Percentiles rank a stretch among this genome's conserved stretches.
phyloP scores from a whole-genome alignment of 2,797 vertebrate genomes.

The Leontocebus nigricollis region DNA sequence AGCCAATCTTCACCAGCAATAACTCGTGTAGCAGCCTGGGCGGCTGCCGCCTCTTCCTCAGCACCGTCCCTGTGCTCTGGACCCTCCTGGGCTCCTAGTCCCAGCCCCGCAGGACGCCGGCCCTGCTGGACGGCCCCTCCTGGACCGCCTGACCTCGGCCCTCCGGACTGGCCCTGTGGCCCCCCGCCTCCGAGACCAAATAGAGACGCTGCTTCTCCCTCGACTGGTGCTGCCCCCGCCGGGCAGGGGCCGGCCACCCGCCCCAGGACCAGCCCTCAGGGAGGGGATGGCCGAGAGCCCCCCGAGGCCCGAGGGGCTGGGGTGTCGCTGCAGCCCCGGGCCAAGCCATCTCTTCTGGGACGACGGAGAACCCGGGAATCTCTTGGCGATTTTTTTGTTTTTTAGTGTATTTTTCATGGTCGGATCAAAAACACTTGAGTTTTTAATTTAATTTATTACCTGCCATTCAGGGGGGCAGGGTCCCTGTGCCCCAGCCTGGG shows the following conservation, averaged over 20 bases:
- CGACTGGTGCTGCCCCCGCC: constrained; percentile 21
- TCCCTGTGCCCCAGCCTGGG: not conserved
- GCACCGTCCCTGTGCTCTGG: constrained; percentile 84
- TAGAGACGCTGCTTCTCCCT: constrained; percentile 20
- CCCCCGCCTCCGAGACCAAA: constrained; percentile 51
- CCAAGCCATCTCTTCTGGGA: not conserved
- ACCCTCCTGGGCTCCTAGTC: constrained; percentile 85
- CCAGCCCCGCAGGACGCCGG: rapidly evolving
- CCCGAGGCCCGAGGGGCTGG: rapidly evolving
- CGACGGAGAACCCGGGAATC: not conserved
- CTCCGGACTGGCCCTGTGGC: not conserved
- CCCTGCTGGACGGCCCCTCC: not conserved
- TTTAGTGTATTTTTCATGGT: constrained; percentile 49
- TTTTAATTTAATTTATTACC: constrained; percentile 77
- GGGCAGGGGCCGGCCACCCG: not conserved
- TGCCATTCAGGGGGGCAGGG: not conserved
- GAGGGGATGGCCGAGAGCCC: rapidly evolving
- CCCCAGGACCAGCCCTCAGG: not conserved
- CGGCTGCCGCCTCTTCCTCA: constrained; percentile 80
- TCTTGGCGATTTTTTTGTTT: not conserved
- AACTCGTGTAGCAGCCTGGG: constrained; percentile 87
- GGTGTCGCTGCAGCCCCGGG: rapidly evolving
- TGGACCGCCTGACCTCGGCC: not conserved
- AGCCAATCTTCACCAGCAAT: constrained; percentile 97
- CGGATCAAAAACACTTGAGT: constrained; percentile 53